Evolutionary conservation across 2,888 invertebrate species (phyloP), one percentile per base, ranked within the genome.

Genomic region (Trachelus troglodyta): DNA sequence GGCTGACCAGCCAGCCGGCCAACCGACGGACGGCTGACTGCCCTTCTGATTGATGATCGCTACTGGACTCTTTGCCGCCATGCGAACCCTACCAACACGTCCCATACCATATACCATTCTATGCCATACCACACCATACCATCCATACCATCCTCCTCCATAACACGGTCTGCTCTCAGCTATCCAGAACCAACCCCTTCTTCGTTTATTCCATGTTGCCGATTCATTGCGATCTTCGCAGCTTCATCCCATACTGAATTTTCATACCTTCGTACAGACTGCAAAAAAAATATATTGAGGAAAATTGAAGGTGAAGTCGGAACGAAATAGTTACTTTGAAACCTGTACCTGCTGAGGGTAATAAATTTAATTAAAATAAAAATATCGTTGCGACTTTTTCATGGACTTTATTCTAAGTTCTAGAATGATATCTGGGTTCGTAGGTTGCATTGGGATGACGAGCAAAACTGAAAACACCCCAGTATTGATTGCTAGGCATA

Each of bases 21-120:
- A 87, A 87, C 88, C 90, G 89, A 85, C 85, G 84, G 88, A 89
- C 87, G 89, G 87, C 87, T 87, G 89, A 88, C 88, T 87, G 88
- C 87, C 85, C 87, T 87, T 85, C 88, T 89, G 89, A 88, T 88
- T 88, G 91, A 91, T 90, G 91, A 91, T 90, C 90, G 87, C 91
- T 87, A 89, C 89, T 85, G 90, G 90, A 89, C 90, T 89, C 88
- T 87, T 85, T 83, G 87, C 85, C 85, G 87, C 88, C 87, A 87
- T 86, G 86, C 85, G 80, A 75, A 76, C 71, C 79, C 77, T 80
- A 82, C 87, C 83, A 83, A 85, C 85, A 84, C 86, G 83, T 73
- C 73, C 78, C 75, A 69, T 56, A 37, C 81, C 23, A 56, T 56
- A 69, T 56, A 31, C 31, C 71, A 34, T 71, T 80, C 80, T 81